Conservation (phyloP, 1,140 invertebrate genomes). For the Planococcus citri region DNA sequence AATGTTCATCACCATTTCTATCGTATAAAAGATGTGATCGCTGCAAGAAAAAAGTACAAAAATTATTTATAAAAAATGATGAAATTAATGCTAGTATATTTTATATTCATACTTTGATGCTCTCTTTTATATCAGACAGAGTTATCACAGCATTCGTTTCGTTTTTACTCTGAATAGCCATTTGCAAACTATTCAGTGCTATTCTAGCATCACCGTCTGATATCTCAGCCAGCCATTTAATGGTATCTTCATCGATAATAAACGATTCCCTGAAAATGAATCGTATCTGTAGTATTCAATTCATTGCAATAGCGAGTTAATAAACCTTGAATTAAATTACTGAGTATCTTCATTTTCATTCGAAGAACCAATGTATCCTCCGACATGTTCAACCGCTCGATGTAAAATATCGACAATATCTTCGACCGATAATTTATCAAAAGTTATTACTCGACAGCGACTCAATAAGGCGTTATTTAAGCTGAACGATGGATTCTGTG, state of each 20-base stretch:
- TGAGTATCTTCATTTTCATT: not conserved
- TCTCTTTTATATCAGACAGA: slow-evolving; percentile 49
- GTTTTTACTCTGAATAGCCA: slow-evolving; percentile 46
- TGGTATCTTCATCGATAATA: slow-evolving; percentile 45
- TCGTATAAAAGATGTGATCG: slow-evolving; percentile 64
- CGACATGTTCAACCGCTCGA: slow-evolving; percentile 37
- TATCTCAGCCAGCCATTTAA: slow-evolving; percentile 56
- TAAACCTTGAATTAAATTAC: not conserved
- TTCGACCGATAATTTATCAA: slow-evolving; percentile 52
- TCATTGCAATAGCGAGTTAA: too few species aligned
- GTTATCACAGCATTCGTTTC: slow-evolving; percentile 35
- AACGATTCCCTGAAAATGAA: not conserved
- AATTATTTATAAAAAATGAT: not conserved
- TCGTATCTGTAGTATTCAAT: too few species aligned
- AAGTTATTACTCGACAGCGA: slow-evolving; percentile 57
- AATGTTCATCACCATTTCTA: slow-evolving; percentile 67
- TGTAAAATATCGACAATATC: slow-evolving; percentile 49
- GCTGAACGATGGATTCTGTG: slow-evolving; percentile 77
- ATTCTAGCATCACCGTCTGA: slow-evolving; percentile 70
- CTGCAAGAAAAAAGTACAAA: slow-evolving; percentile 35
- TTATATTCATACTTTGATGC: slow-evolving; percentile 40
- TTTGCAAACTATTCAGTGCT: slow-evolving; percentile 60
- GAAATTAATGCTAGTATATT: not conserved
- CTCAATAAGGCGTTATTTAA: slow-evolving; percentile 68
- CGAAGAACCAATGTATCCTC: not conserved